Evolutionary conservation across 2,888 invertebrate genomes (phyloP).

Genomic region (Chymomyza caudatula): DNA sequence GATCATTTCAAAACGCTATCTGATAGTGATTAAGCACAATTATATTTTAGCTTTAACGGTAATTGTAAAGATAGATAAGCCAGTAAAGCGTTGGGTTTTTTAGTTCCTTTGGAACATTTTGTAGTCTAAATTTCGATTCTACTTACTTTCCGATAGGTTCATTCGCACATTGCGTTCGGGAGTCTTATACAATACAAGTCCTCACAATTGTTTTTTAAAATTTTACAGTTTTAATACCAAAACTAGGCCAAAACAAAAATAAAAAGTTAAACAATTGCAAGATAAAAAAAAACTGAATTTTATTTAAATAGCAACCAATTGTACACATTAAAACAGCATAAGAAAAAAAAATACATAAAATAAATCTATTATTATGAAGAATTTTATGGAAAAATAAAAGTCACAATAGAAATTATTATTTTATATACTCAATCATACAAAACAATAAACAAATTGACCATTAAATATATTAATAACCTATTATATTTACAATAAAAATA

Average conservation of each 20-base stretch:
- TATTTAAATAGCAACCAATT: constrained; percentile 57
- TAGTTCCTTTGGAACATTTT: too few relatives aligned
- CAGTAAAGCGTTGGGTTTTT: too few relatives aligned
- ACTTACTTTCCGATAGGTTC: too few relatives aligned
- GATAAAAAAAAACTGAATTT: constrained; percentile 13
- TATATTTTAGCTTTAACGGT: too few relatives aligned
- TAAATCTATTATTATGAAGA: constrained; percentile 15
- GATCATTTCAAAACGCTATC: too few relatives aligned
- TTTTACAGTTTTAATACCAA: background rate
- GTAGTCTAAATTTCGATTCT: too few relatives aligned
- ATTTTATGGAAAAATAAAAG: constrained; percentile 23
- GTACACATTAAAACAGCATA: constrained; percentile 32
- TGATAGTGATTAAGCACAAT: too few relatives aligned
- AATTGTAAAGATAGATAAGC: too few relatives aligned
- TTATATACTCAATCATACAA: constrained; percentile 70
- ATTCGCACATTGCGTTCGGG: too few relatives aligned
- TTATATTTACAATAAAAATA: constrained; percentile 39
- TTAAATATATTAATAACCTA: constrained; percentile 43
- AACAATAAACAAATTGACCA: constrained; percentile 62
- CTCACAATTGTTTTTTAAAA: background rate
- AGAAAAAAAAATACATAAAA: constrained; percentile 10
- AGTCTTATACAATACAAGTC: too few relatives aligned
- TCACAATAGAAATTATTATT: constrained; percentile 56
- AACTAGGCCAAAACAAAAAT: constrained; percentile 28
- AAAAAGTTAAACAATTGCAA: constrained; percentile 13